Evolutionary conservation across 2,888 invertebrate genomes (phyloP), one percentile per base, ranked within the genome.

Genomic region (Sympetrum striolatum): DNA sequence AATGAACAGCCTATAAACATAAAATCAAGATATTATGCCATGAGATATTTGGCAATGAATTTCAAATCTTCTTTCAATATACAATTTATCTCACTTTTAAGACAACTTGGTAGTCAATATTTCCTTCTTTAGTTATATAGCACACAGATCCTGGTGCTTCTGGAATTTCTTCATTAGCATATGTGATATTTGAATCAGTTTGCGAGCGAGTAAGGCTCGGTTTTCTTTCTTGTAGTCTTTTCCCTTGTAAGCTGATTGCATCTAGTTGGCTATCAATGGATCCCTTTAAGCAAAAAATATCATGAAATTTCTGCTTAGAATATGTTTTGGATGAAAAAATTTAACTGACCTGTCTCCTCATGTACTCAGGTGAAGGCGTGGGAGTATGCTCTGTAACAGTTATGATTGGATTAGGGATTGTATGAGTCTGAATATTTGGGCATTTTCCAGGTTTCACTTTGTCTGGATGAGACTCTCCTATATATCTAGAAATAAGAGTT

Each of bases 381-480:
- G 98, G 98, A 0, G 98, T 98, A 93, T 99, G 98, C 93, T 99
- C 98, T 0, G 99, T 99, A 14, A 99, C 98, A 0, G 98, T 99
- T 91, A 99, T 99, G 90, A 99, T 99, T 0, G 99, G 99, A 94
- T 98, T 98, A 90, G 97, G 96, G 91, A 97, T 96, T 92, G 96
- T 96, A 92, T 93, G 91, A 14, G 91, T 90, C 73, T 92, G 91
- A 81, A 91, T 91, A n/a, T 91, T 91, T 31, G 92, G 92, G n/a
- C 91, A 91, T 73, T 92, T 95, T 58, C 95, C 94, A 1, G 95
- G 94, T 90, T 96, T 95, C 92, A 95, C 93, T 90, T 95, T 94
- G 92, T 97, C 97, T 91, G 96, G 95, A 92, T 96, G 95, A 58
- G 95, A 94, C 92, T 97, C 97, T 8, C 97, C 97, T 92, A 96